Evolutionary conservation across 2,113 vertebrate genomes (phyloP).

Genomic region (Ptychochromis oligacanthus): DNA sequence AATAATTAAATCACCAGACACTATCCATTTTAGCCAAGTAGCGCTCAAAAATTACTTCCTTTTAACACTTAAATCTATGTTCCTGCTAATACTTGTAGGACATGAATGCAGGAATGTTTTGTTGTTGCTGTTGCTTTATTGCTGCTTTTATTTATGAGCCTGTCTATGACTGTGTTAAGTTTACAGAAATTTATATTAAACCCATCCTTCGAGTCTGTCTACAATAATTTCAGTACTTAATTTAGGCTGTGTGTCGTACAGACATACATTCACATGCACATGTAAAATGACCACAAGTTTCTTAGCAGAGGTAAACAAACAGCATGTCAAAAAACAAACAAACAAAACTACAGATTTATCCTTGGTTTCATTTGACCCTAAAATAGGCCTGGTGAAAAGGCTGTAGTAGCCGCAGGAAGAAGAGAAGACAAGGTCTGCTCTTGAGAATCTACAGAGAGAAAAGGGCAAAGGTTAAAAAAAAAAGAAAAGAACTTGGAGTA

Average conservation of each 20-base stretch:
- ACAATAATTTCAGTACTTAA: background rate
- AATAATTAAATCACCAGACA: background rate
- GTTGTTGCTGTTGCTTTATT: background rate
- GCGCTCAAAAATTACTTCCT: background rate
- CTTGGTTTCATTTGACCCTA: slow-evolving; percentile 43
- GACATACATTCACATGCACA: background rate
- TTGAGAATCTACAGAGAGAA: slow-evolving; percentile 34
- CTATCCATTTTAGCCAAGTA: background rate
- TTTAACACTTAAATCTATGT: background rate
- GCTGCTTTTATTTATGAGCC: background rate
- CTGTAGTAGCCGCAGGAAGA: slow-evolving; percentile 27
- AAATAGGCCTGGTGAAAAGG: slow-evolving; percentile 8
- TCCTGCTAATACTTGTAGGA: background rate
- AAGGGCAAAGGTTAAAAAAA: slow-evolving; percentile 60
- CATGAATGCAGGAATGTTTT: background rate
- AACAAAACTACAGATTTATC: no score
- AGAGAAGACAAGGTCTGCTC: slow-evolving; percentile 34
- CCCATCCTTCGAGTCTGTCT: background rate
- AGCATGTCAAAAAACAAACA: background rate
- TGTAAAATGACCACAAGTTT: background rate
- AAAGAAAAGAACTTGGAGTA: slow-evolving; percentile 36
- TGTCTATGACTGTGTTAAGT: background rate
- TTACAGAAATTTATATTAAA: background rate
- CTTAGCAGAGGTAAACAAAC: background rate
- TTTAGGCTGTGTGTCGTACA: background rate